phyloP scores from a whole-genome alignment of 2,888 invertebrate genomes.

The Busseola fusca region DNA sequence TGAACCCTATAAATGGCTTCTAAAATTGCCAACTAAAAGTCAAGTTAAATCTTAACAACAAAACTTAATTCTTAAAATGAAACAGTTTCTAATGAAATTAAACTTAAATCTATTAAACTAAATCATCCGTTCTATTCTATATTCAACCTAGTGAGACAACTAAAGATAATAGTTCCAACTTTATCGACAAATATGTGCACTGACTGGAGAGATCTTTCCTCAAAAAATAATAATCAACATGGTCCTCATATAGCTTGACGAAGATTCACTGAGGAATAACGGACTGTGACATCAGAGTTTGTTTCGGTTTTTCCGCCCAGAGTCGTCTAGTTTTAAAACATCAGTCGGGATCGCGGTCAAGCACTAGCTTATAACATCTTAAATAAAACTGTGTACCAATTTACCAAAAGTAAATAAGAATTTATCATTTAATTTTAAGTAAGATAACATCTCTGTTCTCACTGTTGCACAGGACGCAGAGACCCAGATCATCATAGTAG shows the following conservation, averaged over 20 bases:
- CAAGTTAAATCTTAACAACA: neutral
- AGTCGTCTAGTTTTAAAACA: neutral
- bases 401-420: neutral
- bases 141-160: neutral
- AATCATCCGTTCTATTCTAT: neutral
- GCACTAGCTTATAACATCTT: too few relatives aligned
- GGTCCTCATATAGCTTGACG: neutral
- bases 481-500: slow-evolving; percentile 71
- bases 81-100: neutral
- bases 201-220: neutral
- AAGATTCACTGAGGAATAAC: neutral
- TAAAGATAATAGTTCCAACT: neutral
- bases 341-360: too few relatives aligned
- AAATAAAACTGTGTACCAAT: neutral
- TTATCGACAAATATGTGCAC: neutral
- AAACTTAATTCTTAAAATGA: neutral
- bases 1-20: neutral
- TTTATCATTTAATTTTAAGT: neutral
- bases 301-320: neutral
- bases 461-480: slow-evolving; percentile 27
- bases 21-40: neutral
- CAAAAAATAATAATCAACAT: neutral
- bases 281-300: neutral
- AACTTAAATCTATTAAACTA: neutral
- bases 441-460: neutral